Evolutionary conservation across 1,140 invertebrate genomes (phyloP), one percentile per base, ranked within the genome.

Genomic region (Epicauta chinensis): DNA sequence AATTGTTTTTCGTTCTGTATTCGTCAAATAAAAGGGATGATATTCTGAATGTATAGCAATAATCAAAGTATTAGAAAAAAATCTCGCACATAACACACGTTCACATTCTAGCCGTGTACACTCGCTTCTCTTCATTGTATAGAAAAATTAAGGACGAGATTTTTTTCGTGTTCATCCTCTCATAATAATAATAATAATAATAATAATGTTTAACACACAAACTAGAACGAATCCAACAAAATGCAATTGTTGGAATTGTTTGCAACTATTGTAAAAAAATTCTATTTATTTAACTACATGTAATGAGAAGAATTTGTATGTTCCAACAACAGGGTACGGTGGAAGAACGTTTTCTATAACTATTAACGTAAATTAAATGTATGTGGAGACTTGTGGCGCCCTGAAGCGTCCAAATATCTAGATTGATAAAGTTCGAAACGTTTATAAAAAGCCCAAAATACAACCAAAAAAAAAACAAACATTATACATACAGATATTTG

Each of bases 41-140:
- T 5, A 23, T 23, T 23, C 36, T 47, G 38, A 47, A 47, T 47
- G 45, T 47, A 47, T 47, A 47, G 45, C 45, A 47, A 47, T 47
- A 47, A 47, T 46, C 29, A 38, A 37, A 47, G 45, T 47, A 47
- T 47, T 47, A 47, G 30, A 23, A 23, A 23, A 23, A 23, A 46
- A 14, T 12, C 7, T 11, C 16, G 16, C 36, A 37, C 2, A 37
- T 16, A 23, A 36, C 12, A 47, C 35, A 16, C 17, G n/a, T 3
- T 37, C 30, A 47, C 16, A 16, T 13, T 46, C 37, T 46, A 13
- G 12, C 15, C 10, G n/a, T 13, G 34, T 47, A 47, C 45, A 47
- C 45, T 47, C 45, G 45, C 38, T 34, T 10, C 7, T 36, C 17
- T 47, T 23, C 7, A 7, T 23, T 23, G 7, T 23, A 5, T 23